Base-by-base conservation (phyloP, 64 coral and sea anemone species). In the Montipora capricornis region DNA sequence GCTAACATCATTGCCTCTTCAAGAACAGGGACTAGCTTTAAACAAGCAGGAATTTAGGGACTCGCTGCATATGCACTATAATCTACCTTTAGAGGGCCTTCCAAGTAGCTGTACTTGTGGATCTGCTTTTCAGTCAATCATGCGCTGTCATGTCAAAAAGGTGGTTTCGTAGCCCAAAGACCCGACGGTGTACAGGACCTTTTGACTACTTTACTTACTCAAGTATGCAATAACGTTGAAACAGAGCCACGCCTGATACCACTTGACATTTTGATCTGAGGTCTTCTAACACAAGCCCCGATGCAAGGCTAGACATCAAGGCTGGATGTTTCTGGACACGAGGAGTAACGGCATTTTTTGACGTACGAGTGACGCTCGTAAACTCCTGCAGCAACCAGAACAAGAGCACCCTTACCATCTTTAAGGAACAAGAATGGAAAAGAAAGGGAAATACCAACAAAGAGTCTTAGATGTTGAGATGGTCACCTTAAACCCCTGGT, bases 221-320 rank as follows among this genome's bases (percentile, higher is more conserved):
- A 87, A 87, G 83, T 87, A 8, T 87, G 83, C 62, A 87, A 87
- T 22, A 87, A 87, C 7, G 83, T 87, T 29, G 83, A 87, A 87
- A 37, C 62, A 87, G 59, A 87, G 61, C 61, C 83, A 53, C 81
- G 17, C 3, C 59, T 84, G 47, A 53, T 59, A 0, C 81, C 81
- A 53, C 37, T 37, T 37, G 37, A 37, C 37, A 37, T 37, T 37
- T 37, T 37, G 37, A 37, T 37, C 37, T 37, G 37, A 37, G 37
- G 37, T 37, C 37, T 37, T 37, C 37, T 37, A 37, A 37, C 37
- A 37, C 37, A 37, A 37, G 37, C 37, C 37, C 37, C 37, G 37
- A 37, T 37, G 37, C 37, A 37, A 37, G 37, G 37, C 37, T 37
- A 37, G 37, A 37, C 37, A 37, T 37, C 37, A 37, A 37, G 37